Evolutionary conservation across 2,888 invertebrate genomes (phyloP).

Genomic region (Pyrochroa serraticornis): DNA sequence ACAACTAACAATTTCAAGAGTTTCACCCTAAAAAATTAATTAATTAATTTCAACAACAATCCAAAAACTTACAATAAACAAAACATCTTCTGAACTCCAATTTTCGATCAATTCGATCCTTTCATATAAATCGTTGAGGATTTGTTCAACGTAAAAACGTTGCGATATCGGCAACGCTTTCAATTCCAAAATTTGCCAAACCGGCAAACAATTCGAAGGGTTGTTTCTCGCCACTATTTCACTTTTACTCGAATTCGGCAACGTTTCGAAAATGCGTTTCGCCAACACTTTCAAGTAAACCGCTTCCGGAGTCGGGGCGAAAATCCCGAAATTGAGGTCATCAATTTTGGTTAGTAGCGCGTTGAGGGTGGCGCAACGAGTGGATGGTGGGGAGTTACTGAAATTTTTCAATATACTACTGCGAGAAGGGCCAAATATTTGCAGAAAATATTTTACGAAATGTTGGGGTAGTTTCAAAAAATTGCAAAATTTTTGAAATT

Average conservation of each 20-base stretch:
- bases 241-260: conserved; percentile 9
- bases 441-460: too few relatives aligned
- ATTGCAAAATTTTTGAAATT: too few relatives aligned
- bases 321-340: conserved; percentile 33
- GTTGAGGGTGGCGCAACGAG: conserved; percentile 4
- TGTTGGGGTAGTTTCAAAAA: too few relatives aligned
- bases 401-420: background rate
- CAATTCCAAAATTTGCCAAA: conserved; percentile 33
- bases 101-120: conserved; percentile 22
- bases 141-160: conserved; percentile 22
- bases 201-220: conserved; percentile 15
- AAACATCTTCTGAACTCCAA: conserved; percentile 24
- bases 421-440: too few relatives aligned
- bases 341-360: conserved; percentile 18
- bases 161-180: conserved; percentile 25
- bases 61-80: conserved; percentile 27
- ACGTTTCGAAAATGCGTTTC: conserved; percentile 32
- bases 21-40: conserved; percentile 27
- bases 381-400: conserved; percentile 9
- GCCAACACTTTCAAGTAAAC: conserved; percentile 37
- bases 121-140: conserved; percentile 23
- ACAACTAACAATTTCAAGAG: conserved; percentile 26
- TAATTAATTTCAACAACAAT: background rate
- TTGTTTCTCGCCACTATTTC: conserved; percentile 28
- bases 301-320: conserved; percentile 37